Conservation (phyloP, 1,140 invertebrate genomes). For the Ladona fulva region DNA sequence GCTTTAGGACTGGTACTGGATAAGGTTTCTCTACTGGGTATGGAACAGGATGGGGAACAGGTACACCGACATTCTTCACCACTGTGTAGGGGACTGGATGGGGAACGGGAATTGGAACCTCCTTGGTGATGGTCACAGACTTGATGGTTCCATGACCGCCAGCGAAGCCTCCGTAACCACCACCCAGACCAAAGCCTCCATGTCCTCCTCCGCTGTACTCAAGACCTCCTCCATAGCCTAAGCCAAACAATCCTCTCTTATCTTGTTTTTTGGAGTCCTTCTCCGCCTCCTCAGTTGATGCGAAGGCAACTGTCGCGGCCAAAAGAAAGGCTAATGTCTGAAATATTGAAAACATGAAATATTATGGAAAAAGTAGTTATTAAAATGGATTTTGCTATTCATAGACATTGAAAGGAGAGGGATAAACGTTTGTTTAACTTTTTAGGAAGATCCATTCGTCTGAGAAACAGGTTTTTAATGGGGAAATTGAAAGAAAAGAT, state of each 20-base stretch:
- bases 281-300: slow-evolving; percentile 36
- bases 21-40: slow-evolving; percentile 25
- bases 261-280: slow-evolving; percentile 28
- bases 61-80: slow-evolving; percentile 33
- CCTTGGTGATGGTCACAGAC: slow-evolving; percentile 39
- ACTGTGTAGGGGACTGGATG: slow-evolving; percentile 38
- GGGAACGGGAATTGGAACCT: slow-evolving; percentile 36
- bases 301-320: slow-evolving; percentile 37
- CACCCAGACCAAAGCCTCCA: not conserved
- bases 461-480: too few species aligned
- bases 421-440: too few species aligned
- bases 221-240: slow-evolving; percentile 11
- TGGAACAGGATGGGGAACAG: slow-evolving; percentile 25
- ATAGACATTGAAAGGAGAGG: too few species aligned
- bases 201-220: not conserved
- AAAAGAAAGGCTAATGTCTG: too few species aligned
- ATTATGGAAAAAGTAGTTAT: too few species aligned
- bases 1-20: slow-evolving; percentile 14
- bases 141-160: slow-evolving; percentile 34
- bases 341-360: too few species aligned
- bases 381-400: too few species aligned
- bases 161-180: slow-evolving; percentile 22
- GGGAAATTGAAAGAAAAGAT: too few species aligned
- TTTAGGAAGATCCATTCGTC: too few species aligned
- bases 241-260: not conserved